Base-by-base conservation (phyloP, 2,888 invertebrate genomes). In the Polietes domitor region DNA sequence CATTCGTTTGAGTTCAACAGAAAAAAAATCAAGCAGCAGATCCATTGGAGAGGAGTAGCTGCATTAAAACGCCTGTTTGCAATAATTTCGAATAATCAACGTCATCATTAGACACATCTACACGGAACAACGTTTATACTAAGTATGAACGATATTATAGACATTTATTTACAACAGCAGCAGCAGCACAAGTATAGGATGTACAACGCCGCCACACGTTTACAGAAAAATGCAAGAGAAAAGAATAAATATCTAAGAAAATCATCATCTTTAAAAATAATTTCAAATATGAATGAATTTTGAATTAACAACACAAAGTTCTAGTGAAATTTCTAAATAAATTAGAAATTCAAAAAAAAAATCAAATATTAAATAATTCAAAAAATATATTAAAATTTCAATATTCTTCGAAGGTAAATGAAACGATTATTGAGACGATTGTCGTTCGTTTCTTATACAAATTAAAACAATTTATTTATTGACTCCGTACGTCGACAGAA, bases 221-320 rank as follows among this genome's bases (percentile, higher is more conserved):
- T 70, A 17, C n/a, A 28, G 28, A 26, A 53, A 50, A 12, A 71
- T 26, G 19, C 0, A 26, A 17, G 6, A 71, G 26, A 47, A 43
- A 47, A 24, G 21, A 53, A 53, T n/a, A 72, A 17, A 58, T 55
- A 41, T 50, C 5, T 47, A 12, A 28, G 32, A 26, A 58, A 58
- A 58, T 58, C 58, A 58, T 26, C 9, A 26, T n/a, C 24, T 61
- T n/a, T 61, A 28, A 28, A 28, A 61, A 61, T 61, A 61, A 28
- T 5, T 61, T 61, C 47, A n/a, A n/a, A n/a, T 47, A 3, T 47
- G n/a, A 15, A 47, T 47, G 41, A 47, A 47, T 2, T 37, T 3
- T 32, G 32, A 32, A 32, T 9, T 32, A 32, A 32, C 9, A 32
- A 32, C n/a, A n/a, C n/a, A 3, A 37, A 37, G 12, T 37, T 37